phyloP scores from a whole-genome alignment of 2,888 invertebrate genomes.

The Rotaria socialis region DNA sequence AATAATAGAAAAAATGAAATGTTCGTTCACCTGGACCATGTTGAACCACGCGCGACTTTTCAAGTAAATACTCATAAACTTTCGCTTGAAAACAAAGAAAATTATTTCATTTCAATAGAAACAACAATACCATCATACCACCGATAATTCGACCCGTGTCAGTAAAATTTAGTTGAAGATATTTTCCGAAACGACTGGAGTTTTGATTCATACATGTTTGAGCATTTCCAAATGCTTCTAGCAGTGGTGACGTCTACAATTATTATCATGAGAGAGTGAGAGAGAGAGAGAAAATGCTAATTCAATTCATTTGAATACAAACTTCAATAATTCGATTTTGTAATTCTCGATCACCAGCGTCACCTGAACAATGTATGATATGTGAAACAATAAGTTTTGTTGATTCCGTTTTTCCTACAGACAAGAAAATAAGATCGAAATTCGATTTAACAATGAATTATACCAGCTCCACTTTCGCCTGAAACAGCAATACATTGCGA shows the following conservation, averaged over 20 bases:
- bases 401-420: constrained; percentile 52
- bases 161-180: constrained; percentile 53
- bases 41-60: constrained; percentile 55
- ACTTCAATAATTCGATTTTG: constrained; percentile 55
- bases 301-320: constrained; percentile 21
- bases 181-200: constrained; percentile 54
- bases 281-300: background rate
- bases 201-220: constrained; percentile 54
- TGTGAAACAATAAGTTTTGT: constrained; percentile 54
- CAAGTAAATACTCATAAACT: constrained; percentile 54
- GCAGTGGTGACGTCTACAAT: constrained; percentile 52
- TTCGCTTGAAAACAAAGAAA: constrained; percentile 49
- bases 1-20: constrained; percentile 55
- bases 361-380: constrained; percentile 51
- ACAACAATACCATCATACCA: constrained; percentile 49
- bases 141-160: constrained; percentile 51
- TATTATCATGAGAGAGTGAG: background rate
- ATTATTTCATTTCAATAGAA: too few relatives aligned
- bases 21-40: constrained; percentile 52
- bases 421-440: background rate
- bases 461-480: constrained; percentile 55
- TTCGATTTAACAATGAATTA: too few relatives aligned
- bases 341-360: constrained; percentile 49
- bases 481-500: constrained; percentile 56
- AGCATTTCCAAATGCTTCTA: constrained; percentile 55